A percentile compares a stretch with the other conserved stretches of the same genome.
These are phyloP conservation scores for Drosophila anceps DNA, from an alignment of 2,888 invertebrate species.

Conservation along the genomic window DNA sequence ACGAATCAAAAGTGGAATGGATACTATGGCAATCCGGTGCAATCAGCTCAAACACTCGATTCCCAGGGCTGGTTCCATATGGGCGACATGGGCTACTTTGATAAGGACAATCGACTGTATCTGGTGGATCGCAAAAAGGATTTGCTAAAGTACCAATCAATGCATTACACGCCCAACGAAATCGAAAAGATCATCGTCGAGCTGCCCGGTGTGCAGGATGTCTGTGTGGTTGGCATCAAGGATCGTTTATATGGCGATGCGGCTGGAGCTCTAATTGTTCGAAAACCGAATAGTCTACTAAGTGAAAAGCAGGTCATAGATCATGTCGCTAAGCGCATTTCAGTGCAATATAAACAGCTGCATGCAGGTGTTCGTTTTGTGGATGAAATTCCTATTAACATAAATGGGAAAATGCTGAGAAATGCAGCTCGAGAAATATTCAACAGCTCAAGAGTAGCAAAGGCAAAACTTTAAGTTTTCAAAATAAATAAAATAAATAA, in stretches of 20 bases:
- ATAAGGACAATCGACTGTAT: constrained; percentile 66
- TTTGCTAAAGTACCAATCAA: constrained; percentile 67
- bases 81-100: constrained; percentile 82
- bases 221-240: constrained; percentile 72
- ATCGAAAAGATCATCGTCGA: constrained; percentile 68
- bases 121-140: constrained; percentile 79
- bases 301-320: constrained; percentile 44
- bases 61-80: constrained; percentile 74
- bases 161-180: constrained; percentile 68
- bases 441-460: neutral
- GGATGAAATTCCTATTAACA: constrained; percentile 63
- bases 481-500: no score
- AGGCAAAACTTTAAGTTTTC: constrained; percentile 27
- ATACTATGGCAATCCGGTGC: constrained; percentile 68
- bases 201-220: constrained; percentile 66
- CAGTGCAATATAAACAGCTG: constrained; percentile 60
- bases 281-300: constrained; percentile 25
- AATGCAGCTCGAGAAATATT: constrained; percentile 55
- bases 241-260: constrained; percentile 59
- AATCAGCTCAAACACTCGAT: constrained; percentile 57
- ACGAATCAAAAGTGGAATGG: constrained; percentile 64
- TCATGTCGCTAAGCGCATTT: constrained; percentile 38
- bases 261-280: constrained; percentile 73
- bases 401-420: constrained; percentile 62
- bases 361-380: constrained; percentile 73